Evolutionary conservation across 1,140 invertebrate genomes (phyloP).

Genomic region (Drosophila setifemur): DNA sequence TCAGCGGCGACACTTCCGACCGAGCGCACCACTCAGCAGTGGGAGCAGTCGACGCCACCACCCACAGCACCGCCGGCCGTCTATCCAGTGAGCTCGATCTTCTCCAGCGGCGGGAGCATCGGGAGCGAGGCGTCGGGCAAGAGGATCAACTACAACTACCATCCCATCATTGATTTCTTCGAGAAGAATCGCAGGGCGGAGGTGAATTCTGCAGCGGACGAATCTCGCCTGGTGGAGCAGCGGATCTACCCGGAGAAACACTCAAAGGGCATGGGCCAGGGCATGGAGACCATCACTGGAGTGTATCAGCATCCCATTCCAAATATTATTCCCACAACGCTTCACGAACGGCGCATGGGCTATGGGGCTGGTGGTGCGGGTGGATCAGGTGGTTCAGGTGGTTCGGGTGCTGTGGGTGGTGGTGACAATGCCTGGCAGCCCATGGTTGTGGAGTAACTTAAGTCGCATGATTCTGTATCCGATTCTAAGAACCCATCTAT

Average conservation of each 20-base stretch:
- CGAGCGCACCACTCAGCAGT: conserved; percentile 44
- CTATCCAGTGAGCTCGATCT: conserved; percentile 65
- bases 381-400: conserved; percentile 51
- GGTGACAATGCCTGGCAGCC: conserved; percentile 74
- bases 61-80: conserved; percentile 39
- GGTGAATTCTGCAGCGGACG: conserved; percentile 21
- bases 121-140: conserved; percentile 56
- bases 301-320: conserved; percentile 44
- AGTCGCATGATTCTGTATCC: conserved; percentile 48
- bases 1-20: conserved; percentile 61
- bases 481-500: background rate
- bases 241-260: conserved; percentile 24
- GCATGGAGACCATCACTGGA: conserved; percentile 14
- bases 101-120: conserved; percentile 15
- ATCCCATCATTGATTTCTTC: conserved; percentile 93
- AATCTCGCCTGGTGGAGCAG: conserved; percentile 53
- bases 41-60: conserved; percentile 56
- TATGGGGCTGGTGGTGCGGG: conserved; percentile 51
- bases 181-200: conserved; percentile 77
- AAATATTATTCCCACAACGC: conserved; percentile 41
- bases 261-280: conserved; percentile 10
- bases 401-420: conserved; percentile 52
- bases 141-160: conserved; percentile 91
- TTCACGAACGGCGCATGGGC: conserved; percentile 72
- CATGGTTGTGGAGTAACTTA: conserved; percentile 65